These are phyloP conservation scores for Danio albolineatus DNA, from an alignment of 2,797 vertebrate species.

Conservation along the genomic window DNA sequence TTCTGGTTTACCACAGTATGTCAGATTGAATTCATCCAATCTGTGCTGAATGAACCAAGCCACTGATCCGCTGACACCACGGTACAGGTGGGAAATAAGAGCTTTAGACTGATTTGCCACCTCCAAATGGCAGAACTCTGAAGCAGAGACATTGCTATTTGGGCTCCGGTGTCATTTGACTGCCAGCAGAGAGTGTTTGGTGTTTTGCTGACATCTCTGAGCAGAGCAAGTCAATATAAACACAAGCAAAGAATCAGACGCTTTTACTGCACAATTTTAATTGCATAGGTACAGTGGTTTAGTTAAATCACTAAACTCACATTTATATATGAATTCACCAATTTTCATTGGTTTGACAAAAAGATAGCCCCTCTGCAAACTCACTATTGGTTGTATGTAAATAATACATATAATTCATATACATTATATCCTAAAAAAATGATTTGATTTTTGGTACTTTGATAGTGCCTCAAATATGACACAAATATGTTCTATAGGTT, in stretches of 20 bases:
- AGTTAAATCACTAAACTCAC: too few relatives aligned
- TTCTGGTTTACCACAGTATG: constrained; percentile 49
- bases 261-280: constrained; percentile 28
- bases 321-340: too few relatives aligned
- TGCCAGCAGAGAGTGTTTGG: constrained; percentile 27
- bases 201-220: constrained; percentile 22
- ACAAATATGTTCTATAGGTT: neutral
- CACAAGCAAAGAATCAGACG: constrained; percentile 23
- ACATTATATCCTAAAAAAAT: too few relatives aligned
- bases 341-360: too few relatives aligned
- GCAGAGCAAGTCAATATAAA: constrained; percentile 33
- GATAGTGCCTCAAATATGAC: too few relatives aligned
- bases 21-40: constrained; percentile 51
- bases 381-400: too few relatives aligned
- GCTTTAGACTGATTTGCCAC: constrained; percentile 38
- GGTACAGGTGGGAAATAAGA: constrained; percentile 49
- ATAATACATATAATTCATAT: too few relatives aligned
- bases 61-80: constrained; percentile 41
- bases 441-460: too few relatives aligned
- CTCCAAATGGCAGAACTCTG: constrained; percentile 15
- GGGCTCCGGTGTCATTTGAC: constrained; percentile 27
- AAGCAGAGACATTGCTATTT: constrained; percentile 6
- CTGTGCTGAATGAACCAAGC: constrained; percentile 36
- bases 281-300: constrained; percentile 1
- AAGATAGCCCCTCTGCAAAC: too few relatives aligned